Percentiles rank a stretch among this genome's conserved stretches.
Evolutionary conservation across 2,888 invertebrate genomes (phyloP).

Genomic region (Urechis unicinctus): DNA sequence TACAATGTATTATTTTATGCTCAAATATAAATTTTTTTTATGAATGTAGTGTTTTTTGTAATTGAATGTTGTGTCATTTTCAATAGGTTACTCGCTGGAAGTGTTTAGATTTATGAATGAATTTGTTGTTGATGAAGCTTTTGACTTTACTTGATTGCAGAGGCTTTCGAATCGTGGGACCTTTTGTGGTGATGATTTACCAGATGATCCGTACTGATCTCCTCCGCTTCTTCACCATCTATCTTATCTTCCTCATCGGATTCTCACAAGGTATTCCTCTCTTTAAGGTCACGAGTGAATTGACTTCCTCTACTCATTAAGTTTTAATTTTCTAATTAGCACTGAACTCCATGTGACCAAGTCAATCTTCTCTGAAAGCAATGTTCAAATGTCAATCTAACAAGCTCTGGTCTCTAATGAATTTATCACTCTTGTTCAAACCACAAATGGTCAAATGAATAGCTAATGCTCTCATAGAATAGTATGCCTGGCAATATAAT

Average conservation of each 20-base stretch:
- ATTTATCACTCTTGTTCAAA: too few species aligned
- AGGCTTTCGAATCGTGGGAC: slow-evolving; percentile 95
- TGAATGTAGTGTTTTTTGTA: too few species aligned
- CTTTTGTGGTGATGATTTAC: slow-evolving; percentile 99
- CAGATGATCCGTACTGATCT: slow-evolving; percentile 96
- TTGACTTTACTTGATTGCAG: slow-evolving; percentile 55
- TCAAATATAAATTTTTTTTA: too few species aligned
- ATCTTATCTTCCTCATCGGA: slow-evolving; percentile 92
- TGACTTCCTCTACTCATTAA: slow-evolving; percentile 5
- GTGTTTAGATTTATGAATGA: too few species aligned
- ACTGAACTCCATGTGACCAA: neutral
- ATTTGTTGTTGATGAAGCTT: neutral
- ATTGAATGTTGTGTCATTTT: too few species aligned
- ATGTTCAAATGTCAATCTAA: too few species aligned
- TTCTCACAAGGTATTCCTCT: slow-evolving; percentile 77
- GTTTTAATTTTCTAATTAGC: too few species aligned
- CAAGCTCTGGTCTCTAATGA: too few species aligned
- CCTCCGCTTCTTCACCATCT: slow-evolving; percentile 90
- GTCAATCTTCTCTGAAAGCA: neutral
- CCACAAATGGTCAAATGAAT: neutral
- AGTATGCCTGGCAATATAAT: neutral
- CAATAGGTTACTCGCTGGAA: too few species aligned
- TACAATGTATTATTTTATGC: too few species aligned
- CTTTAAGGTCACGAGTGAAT: too few species aligned
- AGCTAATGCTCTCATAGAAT: neutral